Conservation (phyloP, 2,113 vertebrate genomes). For the Theristicus caerulescens region DNA sequence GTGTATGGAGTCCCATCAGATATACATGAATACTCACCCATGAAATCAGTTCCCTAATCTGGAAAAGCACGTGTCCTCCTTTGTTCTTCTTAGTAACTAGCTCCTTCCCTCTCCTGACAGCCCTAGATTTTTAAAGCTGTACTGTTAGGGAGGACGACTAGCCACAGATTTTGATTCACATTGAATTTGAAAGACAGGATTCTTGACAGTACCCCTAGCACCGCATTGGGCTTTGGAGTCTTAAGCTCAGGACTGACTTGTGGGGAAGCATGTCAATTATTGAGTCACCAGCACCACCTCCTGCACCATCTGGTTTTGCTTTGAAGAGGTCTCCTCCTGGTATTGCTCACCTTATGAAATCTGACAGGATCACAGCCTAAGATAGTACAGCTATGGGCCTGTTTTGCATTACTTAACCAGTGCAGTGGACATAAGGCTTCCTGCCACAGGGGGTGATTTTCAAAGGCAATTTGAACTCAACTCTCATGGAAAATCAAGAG, state of each 20-base stretch:
- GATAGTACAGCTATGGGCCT: not conserved
- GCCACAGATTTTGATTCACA: not conserved
- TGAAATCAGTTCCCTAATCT: not conserved
- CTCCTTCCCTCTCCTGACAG: not conserved
- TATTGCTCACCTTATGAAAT: conserved; percentile 7
- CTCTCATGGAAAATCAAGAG: not conserved
- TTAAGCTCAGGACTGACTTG: not conserved
- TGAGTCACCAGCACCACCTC: not conserved
- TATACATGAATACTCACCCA: not conserved
- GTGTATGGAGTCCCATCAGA: not conserved
- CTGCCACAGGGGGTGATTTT: not conserved
- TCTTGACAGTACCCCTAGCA: not conserved
- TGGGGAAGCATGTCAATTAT: not conserved
- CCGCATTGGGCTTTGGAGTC: not conserved
- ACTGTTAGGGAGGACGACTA: not conserved
- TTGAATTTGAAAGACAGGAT: not conserved
- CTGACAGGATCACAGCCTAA: conserved; percentile 14
- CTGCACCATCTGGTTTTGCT: not conserved
- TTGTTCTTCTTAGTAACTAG: not conserved
- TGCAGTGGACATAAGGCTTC: not conserved
- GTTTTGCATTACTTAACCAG: not conserved
- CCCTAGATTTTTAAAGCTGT: not conserved
- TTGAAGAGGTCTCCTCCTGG: conserved; percentile 1
- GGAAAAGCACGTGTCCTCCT: not conserved
- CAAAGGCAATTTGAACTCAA: not conserved